These are phyloP conservation scores for Melanotaenia trifasciata DNA, from an alignment of 2,797 vertebrate genomes.

Conservation along the genomic window DNA sequence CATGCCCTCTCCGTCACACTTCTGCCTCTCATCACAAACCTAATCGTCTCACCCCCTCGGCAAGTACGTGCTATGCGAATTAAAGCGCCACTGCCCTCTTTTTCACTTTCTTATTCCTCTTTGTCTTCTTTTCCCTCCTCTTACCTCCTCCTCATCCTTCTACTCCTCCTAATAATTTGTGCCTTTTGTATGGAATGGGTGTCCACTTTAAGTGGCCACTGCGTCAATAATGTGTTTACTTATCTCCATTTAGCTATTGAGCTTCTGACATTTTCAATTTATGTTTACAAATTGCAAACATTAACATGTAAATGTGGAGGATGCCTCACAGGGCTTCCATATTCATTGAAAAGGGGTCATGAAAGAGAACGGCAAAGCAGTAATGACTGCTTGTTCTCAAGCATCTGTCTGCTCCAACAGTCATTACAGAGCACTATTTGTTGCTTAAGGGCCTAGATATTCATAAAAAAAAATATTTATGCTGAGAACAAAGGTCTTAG, in stretches of 20 bases:
- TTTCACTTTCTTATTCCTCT: conserved; percentile 71
- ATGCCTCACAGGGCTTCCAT: conserved; percentile 73
- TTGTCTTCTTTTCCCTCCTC: conserved; percentile 67
- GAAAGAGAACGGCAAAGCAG: conserved; percentile 71
- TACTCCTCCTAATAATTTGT: conserved; percentile 61
- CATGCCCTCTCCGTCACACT: conserved; percentile 83
- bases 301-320: conserved; percentile 82
- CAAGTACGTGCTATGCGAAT: conserved; percentile 84
- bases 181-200: conserved; percentile 65
- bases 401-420: conserved; percentile 49
- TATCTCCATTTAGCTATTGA: conserved; percentile 84
- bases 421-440: conserved; percentile 46
- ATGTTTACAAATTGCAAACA: conserved; percentile 84
- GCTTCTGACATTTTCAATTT: conserved; percentile 85
- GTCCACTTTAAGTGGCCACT: conserved; percentile 77
- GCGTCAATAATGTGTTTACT: conserved; percentile 81
- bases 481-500: conserved; percentile 33
- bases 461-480: conserved; percentile 39
- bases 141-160: conserved; percentile 43
- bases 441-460: conserved; percentile 60
- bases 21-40: conserved; percentile 86
- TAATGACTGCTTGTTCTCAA: conserved; percentile 68
- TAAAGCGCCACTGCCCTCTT: conserved; percentile 79
- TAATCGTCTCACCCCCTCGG: conserved; percentile 84
- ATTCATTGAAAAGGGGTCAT: conserved; percentile 74